phyloP scores from a whole-genome alignment of 2,797 vertebrate species.

The Phrynocephalus guinanensis region DNA sequence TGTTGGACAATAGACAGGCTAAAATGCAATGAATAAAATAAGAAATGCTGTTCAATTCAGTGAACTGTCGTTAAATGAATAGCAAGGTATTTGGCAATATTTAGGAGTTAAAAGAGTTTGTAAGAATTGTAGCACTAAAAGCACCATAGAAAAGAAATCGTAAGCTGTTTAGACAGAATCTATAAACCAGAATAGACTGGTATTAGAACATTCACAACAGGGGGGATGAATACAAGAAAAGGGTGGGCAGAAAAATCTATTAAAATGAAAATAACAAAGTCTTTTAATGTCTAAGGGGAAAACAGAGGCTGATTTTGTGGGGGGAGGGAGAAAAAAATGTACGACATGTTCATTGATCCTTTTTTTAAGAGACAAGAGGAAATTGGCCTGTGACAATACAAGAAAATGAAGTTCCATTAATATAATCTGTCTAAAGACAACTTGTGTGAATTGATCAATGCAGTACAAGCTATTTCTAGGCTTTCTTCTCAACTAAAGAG shows the following conservation, averaged over 20 bases:
- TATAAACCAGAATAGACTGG: conserved; percentile 68
- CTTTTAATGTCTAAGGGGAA: conserved; percentile 81
- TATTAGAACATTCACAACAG: conserved; percentile 71
- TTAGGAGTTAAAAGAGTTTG: background rate
- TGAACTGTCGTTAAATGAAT: conserved; percentile 11
- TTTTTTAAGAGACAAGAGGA: conserved; percentile 75
- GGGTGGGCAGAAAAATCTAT: conserved; percentile 76
- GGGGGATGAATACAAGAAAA: conserved; percentile 70
- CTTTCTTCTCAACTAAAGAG: conserved; percentile 77
- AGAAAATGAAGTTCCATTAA: conserved; percentile 86
- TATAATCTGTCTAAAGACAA: conserved; percentile 82
- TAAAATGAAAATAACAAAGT: conserved; percentile 84
- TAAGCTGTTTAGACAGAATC: conserved; percentile 70
- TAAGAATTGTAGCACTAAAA: conserved; percentile 39
- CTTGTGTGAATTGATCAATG: conserved; percentile 83
- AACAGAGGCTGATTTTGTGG: conserved; percentile 79
- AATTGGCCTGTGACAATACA: conserved; percentile 79
- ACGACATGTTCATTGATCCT: conserved; percentile 82
- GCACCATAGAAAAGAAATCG: conserved; percentile 59
- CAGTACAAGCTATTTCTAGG: conserved; percentile 81
- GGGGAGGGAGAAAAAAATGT: conserved; percentile 67
- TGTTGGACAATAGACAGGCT: background rate
- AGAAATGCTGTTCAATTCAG: conserved; percentile 43
- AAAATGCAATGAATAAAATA: background rate
- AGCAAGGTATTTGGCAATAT: conserved; percentile 17